These are phyloP conservation scores for Leptura quadrifasciata DNA, from an alignment of 2,888 invertebrate genomes.

Conservation along the genomic window DNA sequence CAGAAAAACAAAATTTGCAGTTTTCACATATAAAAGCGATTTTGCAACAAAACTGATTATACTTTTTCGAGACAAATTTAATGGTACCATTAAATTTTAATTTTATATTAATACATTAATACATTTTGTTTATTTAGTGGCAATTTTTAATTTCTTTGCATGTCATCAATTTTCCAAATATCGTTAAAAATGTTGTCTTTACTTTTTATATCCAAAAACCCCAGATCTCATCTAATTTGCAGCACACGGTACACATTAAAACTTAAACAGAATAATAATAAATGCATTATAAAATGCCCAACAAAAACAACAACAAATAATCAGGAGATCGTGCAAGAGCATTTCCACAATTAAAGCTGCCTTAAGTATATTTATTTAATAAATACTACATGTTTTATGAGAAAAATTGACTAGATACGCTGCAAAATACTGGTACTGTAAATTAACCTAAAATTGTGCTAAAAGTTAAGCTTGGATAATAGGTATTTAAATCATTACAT, in stretches of 20 bases:
- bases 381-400: constrained; percentile 25
- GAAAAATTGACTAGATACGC: constrained; percentile 55
- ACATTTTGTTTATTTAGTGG: no score
- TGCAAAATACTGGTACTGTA: constrained; percentile 45
- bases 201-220: no score
- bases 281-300: constrained; percentile 27
- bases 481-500: constrained; percentile 53
- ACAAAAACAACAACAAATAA: constrained; percentile 28
- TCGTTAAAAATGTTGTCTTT: no score
- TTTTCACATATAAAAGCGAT: no score
- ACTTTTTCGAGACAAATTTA: no score
- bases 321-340: constrained; percentile 28
- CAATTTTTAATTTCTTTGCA: no score
- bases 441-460: constrained; percentile 52
- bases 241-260: background rate
- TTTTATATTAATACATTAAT: no score
- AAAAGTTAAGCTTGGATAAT: constrained; percentile 40
- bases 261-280: constrained; percentile 19
- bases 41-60: no score
- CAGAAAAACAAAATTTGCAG: no score
- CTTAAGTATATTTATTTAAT: constrained; percentile 33
- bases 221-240: no score
- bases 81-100: no score
- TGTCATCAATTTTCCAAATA: no score
- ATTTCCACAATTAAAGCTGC: constrained; percentile 38